These are phyloP conservation scores for Lipophrys pholis DNA, from an alignment of 2,113 vertebrate species.

Conservation along the genomic window DNA sequence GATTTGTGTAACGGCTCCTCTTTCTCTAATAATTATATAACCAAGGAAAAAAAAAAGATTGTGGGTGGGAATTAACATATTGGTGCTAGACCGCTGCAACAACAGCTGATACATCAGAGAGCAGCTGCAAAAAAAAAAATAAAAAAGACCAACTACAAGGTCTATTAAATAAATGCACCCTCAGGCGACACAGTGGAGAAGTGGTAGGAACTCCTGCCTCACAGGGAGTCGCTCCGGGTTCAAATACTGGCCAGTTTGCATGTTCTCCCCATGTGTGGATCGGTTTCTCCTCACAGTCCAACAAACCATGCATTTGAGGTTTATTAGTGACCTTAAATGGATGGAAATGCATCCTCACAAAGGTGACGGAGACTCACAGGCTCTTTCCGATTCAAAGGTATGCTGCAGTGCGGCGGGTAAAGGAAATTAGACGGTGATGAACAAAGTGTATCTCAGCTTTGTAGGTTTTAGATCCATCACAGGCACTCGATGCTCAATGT, in stretches of 20 bases:
- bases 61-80: conserved; percentile 58
- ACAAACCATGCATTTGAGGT: too few relatives aligned
- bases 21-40: conserved; percentile 52
- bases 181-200: too few relatives aligned
- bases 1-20: conserved; percentile 55
- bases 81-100: not conserved
- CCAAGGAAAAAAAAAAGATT: conserved; percentile 4
- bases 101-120: conserved; percentile 22
- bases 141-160: not conserved
- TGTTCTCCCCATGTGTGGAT: too few relatives aligned
- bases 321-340: too few relatives aligned
- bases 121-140: conserved; percentile 7
- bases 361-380: conserved; percentile 32
- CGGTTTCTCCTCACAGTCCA: too few relatives aligned
- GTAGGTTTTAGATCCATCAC: conserved; percentile 1
- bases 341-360: conserved; percentile 19
- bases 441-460: conserved; percentile 10
- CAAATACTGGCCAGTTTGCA: too few relatives aligned
- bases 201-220: too few relatives aligned
- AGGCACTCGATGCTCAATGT: conserved; percentile 46
- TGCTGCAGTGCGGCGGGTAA: not conserved
- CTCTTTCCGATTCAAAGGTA: not conserved
- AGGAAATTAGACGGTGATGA: conserved; percentile 5
- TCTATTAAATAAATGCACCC: conserved; percentile 5
- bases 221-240: too few relatives aligned